Base-by-base conservation (phyloP, 37 sponge, comb jelly and placozoan genomes). In the Theonella swinhoei region DNA sequence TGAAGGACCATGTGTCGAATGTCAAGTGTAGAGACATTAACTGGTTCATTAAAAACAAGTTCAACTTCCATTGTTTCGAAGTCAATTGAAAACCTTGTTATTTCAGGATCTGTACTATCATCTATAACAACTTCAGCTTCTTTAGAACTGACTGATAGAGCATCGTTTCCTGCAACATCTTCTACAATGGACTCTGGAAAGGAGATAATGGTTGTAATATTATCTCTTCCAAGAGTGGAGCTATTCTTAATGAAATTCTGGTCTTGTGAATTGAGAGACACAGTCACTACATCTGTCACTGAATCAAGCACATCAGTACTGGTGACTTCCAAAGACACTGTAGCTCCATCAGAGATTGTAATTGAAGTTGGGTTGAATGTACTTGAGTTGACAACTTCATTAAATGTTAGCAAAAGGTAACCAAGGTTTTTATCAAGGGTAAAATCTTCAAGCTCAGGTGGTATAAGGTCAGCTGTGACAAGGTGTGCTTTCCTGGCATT, bases 141-240 rank as follows among this genome's bases (percentile, higher is more conserved):
- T 7, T 8, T 31, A 0, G 72, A 5, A 7, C 62, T 25, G 22
- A 76, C 68, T 24, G 24, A 67, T 31, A 78, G 62, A 8, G 64
- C 87, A 83, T 80, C 81, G 77, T 89, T 95, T 25, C 92, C 92
- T 54, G 95, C 95, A 23, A 91, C 78, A 70, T 95, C 95, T 42
- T 86, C 64, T 38, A 95, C 82, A 25, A 78, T 72, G 3, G 79
- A 70, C 62, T 60, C 79, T 29, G 84, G 66, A 39, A 96, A 71
- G 17, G 85, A 71, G 2, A 96, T 60, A 62, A 68, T 90, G 35
- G 93, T 96, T 29, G 58, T 80, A 40, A 59, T 82, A 3, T 43
- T 64, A 43, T 36, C 28, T 0, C 19, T 28, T 39, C 91, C 96
- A 29, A 96, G 58, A 20, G 42, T 70, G 4, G 80, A 40, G 70